Percentiles rank a stretch among this genome's conserved stretches.
Conservation (phyloP, 2,797 vertebrate species). For the Geotrypetes seraphini region DNA sequence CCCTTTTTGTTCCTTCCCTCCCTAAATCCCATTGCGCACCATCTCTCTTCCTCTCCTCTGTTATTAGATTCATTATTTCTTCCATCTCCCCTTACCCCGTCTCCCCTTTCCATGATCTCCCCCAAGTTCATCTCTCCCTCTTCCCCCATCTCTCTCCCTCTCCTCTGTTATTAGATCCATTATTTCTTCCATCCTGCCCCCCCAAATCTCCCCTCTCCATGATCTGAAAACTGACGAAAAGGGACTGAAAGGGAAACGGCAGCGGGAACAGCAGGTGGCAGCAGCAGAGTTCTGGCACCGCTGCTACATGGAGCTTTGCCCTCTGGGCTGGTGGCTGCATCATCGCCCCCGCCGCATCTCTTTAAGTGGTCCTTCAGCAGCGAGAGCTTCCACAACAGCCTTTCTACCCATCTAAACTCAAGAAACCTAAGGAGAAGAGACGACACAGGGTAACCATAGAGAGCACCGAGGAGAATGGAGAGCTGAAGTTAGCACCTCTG, state of each 20-base stretch:
- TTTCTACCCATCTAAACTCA: too few species aligned
- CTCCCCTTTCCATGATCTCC: too few species aligned
- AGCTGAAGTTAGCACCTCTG: constrained; percentile 51
- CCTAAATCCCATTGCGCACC: too few species aligned
- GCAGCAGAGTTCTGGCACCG: constrained; percentile 53
- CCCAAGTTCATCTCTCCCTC: too few species aligned
- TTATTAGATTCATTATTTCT: too few species aligned
- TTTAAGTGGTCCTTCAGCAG: background rate
- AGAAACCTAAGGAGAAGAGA: constrained; percentile 65
- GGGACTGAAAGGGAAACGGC: constrained; percentile 68
- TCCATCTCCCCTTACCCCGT: too few species aligned
- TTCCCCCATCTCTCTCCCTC: too few species aligned
- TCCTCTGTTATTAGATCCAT: too few species aligned
- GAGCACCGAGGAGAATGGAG: constrained; percentile 74
- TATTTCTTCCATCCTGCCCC: too few species aligned
- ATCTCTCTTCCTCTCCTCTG: too few species aligned
- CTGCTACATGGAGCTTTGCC: constrained; percentile 63
- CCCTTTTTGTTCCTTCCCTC: too few species aligned
- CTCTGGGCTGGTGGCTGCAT: constrained; percentile 29
- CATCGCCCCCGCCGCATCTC: background rate
- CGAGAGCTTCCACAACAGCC: background rate
- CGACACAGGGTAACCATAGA: constrained; percentile 57
- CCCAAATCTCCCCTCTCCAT: too few species aligned
- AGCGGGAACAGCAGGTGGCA: constrained; percentile 49
- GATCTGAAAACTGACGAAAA: constrained; percentile 73